These are phyloP conservation scores for Micromesistius poutassou DNA, from an alignment of 2,797 vertebrate genomes.

Conservation along the genomic window DNA sequence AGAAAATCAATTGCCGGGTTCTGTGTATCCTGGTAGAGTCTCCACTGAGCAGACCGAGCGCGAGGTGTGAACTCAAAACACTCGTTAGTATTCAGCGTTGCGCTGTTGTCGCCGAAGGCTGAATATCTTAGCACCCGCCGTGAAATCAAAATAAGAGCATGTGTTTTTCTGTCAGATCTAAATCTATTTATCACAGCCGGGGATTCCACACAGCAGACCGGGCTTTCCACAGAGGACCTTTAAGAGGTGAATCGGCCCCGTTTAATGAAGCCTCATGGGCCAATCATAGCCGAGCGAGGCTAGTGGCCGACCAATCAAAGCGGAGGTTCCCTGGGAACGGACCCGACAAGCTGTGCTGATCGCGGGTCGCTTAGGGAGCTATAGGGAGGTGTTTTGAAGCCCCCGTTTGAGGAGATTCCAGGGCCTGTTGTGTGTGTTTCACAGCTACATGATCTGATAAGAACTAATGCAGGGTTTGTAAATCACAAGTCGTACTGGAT, in stretches of 20 bases:
- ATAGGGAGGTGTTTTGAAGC: too few species aligned
- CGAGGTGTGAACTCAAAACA: not conserved
- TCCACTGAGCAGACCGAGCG: too few species aligned
- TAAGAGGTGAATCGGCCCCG: too few species aligned
- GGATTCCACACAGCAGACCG: not conserved
- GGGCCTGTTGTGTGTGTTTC: too few species aligned
- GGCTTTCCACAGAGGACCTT: not conserved
- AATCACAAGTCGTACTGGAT: too few species aligned
- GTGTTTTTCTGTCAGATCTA: not conserved
- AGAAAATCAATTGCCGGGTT: not conserved
- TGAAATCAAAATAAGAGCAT: not conserved
- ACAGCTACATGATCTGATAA: too few species aligned
- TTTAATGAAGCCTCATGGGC: too few species aligned
- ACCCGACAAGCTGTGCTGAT: too few species aligned
- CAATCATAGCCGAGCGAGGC: not conserved
- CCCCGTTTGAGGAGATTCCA: too few species aligned
- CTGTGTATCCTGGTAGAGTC: too few species aligned
- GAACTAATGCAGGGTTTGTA: too few species aligned
- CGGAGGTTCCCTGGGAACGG: not conserved
- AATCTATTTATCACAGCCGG: not conserved
- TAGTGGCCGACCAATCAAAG: not conserved
- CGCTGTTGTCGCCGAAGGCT: not conserved
- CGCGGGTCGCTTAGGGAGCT: too few species aligned
- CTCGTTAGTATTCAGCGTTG: not conserved
- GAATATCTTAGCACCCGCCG: constrained; percentile 1